phyloP scores from a whole-genome alignment of 2,888 invertebrate species.

The Proisotoma minuta region DNA sequence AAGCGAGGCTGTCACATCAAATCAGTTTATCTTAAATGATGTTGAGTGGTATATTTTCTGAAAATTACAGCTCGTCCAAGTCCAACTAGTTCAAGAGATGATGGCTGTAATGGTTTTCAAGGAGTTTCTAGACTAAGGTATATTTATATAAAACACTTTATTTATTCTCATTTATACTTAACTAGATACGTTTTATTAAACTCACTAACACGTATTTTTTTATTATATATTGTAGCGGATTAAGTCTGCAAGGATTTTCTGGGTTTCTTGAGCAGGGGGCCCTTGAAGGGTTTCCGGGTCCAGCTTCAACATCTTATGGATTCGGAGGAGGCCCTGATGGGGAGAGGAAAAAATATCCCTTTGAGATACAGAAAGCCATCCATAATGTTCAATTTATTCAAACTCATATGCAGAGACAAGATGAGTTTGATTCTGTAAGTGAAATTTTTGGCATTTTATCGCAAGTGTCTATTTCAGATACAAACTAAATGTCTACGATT shows the following conservation, averaged over 20 bases:
- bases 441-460: too few relatives aligned
- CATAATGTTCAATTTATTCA: constrained; percentile 94
- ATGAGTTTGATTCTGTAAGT: constrained; percentile 87
- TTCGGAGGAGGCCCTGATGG: constrained; percentile 44
- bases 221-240: constrained; percentile 32
- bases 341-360: constrained; percentile 72
- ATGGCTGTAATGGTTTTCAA: constrained; percentile 47
- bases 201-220: too few relatives aligned
- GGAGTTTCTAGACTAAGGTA: constrained; percentile 44
- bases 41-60: background rate
- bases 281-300: constrained; percentile 46
- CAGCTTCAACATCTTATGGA: constrained; percentile 45
- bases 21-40: constrained; percentile 6
- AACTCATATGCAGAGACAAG: constrained; percentile 88
- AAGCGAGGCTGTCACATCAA: constrained; percentile 2
- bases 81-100: constrained; percentile 44
- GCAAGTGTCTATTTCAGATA: too few relatives aligned
- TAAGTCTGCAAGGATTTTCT: constrained; percentile 46
- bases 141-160: too few relatives aligned
- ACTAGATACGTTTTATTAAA: too few relatives aligned
- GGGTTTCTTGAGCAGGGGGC: constrained; percentile 46
- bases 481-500: too few relatives aligned
- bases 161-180: too few relatives aligned
- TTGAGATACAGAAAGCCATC: constrained; percentile 86
- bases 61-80: constrained; percentile 28